Evolutionary conservation across 2,888 invertebrate species (phyloP).

Genomic region (Macrophya alboannulata): DNA sequence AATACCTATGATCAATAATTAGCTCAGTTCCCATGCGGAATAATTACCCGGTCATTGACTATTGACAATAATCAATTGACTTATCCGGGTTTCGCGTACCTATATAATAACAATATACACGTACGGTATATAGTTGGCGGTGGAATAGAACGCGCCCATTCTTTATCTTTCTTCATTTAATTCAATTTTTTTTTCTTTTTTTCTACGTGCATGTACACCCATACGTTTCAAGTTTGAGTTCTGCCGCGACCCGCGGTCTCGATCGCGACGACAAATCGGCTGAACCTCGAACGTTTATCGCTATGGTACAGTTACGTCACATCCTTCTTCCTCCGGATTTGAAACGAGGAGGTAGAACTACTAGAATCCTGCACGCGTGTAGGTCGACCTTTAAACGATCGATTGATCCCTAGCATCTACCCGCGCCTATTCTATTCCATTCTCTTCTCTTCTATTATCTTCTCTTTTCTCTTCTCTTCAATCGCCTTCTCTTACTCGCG

Average conservation of each 20-base stretch:
- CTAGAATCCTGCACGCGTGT: not conserved
- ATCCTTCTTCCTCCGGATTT: constrained; percentile 57
- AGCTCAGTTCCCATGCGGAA: constrained; percentile 66
- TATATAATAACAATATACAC: not conserved
- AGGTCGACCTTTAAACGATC: constrained; percentile 45
- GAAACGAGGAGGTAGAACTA: constrained; percentile 2
- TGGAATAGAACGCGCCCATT: constrained; percentile 17
- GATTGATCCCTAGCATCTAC: constrained; percentile 32
- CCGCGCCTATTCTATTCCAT: not conserved
- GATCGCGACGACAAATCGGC: too few relatives aligned
- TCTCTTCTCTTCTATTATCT: not conserved
- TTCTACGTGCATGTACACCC: not conserved
- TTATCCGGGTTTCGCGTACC: constrained; percentile 15
- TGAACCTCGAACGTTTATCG: not conserved
- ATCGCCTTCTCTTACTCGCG: not conserved
- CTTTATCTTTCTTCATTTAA: not conserved
- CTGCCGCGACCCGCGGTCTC: too few relatives aligned
- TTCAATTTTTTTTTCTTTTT: not conserved
- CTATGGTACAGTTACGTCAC: constrained; percentile 43
- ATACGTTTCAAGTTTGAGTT: too few relatives aligned
- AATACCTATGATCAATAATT: constrained; percentile 64
- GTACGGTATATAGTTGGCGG: not conserved
- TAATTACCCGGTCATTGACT: constrained; percentile 61
- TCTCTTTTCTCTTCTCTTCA: not conserved
- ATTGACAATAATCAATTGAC: constrained; percentile 34